Base-by-base conservation (phyloP, 2,888 invertebrate genomes). In the Drosophila anceps region DNA sequence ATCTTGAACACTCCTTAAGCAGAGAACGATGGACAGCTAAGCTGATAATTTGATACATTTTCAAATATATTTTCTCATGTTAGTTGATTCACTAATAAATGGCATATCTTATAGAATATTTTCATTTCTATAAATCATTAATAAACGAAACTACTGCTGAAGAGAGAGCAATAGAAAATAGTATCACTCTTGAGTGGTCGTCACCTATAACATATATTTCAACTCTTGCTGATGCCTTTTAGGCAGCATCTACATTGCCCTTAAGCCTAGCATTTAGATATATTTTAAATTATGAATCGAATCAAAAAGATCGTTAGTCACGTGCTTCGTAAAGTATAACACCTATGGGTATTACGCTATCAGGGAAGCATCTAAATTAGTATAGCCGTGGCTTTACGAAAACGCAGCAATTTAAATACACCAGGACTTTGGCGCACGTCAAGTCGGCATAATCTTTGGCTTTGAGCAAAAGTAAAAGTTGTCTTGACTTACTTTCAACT, bases 401-500 rank as follows among this genome's bases (percentile, higher is more conserved):
- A 31, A 44, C 43, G 33, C 10, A 35, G 44, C 76, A 65, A 65
- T 78, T 74, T 70, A 43, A 74, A 69, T 50, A 20, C 18, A 39
- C 13, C 20, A 39, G 20, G 57, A 43, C 29, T 59, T 55, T 50
- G 57, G 60, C 59, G 35, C 71, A 78, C 76, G 79, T 78, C 64
- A 69, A 62, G 64, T 50, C 43, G 72, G 53, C 79, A 69, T 79
- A 79, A 79, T 81, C 81, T 79, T 70, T 76, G 70, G 73, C 78
- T 76, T 76, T 76, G 73, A 63, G 72, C 53, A 76, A 74, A 79
- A 87, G 78, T 81, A 87, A 84, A 84, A 87, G 84, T 82, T 76
- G 78, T 79, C 84, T 84, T 84, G 85, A 85, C 84, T 84, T 81
- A 87, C 85, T 84, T 84, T 82, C 65, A 70, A 81, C 88, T 82